Evolutionary conservation across 2,113 vertebrate species (phyloP).

Genomic region (Pheucticus melanocephalus): DNA sequence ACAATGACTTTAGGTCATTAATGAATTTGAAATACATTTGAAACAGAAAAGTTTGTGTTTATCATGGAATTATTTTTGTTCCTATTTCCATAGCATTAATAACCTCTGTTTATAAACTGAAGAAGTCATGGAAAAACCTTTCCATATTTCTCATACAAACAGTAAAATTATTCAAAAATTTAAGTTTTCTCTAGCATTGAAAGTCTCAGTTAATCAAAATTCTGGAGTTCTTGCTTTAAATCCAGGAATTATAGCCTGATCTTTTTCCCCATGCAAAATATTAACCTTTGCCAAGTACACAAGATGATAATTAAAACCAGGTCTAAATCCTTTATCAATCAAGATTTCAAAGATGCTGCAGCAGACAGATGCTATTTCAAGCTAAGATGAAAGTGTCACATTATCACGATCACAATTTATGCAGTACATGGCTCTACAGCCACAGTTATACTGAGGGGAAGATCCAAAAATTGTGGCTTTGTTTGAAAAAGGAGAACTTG

Average conservation of each 20-base stretch:
- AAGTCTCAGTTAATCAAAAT: background rate
- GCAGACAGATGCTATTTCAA: constrained; percentile 54
- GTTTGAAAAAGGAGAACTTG: constrained; percentile 38
- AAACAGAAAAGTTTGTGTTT: background rate
- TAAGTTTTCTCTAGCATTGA: background rate
- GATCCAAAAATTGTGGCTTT: constrained; percentile 12
- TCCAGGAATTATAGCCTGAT: constrained; percentile 32
- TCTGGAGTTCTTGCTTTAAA: constrained; percentile 1
- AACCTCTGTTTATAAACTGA: background rate
- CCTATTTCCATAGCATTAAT: background rate
- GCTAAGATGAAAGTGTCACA: constrained; percentile 46
- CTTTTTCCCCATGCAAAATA: constrained; percentile 39
- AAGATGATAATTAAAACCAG: constrained; percentile 66
- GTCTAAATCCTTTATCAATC: constrained; percentile 61
- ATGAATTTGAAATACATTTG: background rate
- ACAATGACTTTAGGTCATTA: background rate
- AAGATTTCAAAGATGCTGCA: constrained; percentile 64
- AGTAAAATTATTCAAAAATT: background rate
- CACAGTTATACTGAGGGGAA: background rate
- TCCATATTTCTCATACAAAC: background rate
- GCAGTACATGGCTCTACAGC: background rate
- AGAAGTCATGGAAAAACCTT: background rate
- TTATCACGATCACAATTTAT: constrained; percentile 47
- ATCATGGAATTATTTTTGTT: background rate
- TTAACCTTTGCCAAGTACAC: constrained; percentile 62